phyloP scores from a whole-genome alignment of 2,113 vertebrate genomes.

The Tor tambroides region DNA sequence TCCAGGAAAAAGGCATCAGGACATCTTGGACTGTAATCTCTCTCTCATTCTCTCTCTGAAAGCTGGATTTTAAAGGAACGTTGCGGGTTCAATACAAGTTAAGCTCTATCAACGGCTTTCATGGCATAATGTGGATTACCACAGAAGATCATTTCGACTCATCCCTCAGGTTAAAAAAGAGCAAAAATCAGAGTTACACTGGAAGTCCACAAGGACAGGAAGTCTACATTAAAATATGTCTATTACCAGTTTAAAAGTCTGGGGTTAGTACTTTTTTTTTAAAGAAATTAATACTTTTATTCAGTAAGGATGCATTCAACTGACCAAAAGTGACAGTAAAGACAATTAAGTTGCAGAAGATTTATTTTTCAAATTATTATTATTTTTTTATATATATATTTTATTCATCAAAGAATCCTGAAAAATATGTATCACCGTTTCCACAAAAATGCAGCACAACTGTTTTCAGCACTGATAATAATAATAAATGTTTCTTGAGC shows the following conservation, averaged over 20 bases:
- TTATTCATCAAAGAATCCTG: not conserved
- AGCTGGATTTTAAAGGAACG: not conserved
- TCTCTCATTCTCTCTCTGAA: conserved; percentile 4
- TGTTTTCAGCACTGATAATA: not conserved
- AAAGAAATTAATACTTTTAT: too few relatives aligned
- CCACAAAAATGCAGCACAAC: not conserved
- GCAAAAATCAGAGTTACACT: not conserved
- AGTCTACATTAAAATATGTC: not conserved
- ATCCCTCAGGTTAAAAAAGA: not conserved
- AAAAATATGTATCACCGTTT: not conserved
- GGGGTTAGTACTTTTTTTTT: not conserved
- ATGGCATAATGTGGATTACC: conserved; percentile 18
- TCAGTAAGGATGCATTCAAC: too few relatives aligned
- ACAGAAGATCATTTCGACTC: not conserved
- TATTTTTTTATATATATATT: too few relatives aligned
- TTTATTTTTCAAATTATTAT: too few relatives aligned
- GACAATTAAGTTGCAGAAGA: too few relatives aligned
- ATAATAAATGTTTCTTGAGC: too few relatives aligned
- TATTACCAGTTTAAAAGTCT: not conserved
- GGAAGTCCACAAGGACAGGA: not conserved
- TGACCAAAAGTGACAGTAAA: not conserved
- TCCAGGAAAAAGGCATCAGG: not conserved
- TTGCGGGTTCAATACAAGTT: not conserved
- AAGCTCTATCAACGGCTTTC: conserved; percentile 15
- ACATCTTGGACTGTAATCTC: conserved; percentile 20